Conservation (phyloP, 2,113 vertebrate genomes). For the Cercopithecus mona region DNA sequence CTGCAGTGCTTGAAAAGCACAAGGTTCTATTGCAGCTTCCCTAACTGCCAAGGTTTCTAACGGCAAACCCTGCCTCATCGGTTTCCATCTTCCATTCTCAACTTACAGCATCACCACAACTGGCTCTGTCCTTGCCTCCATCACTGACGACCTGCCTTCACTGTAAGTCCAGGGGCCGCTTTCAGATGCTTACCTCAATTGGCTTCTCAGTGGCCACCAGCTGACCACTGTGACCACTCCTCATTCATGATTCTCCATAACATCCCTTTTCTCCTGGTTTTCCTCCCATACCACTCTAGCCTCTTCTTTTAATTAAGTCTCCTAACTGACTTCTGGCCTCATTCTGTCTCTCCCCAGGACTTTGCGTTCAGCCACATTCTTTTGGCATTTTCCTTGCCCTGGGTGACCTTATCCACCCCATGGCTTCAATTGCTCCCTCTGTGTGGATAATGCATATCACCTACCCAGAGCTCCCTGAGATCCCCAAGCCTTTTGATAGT, state of each 20-base stretch:
- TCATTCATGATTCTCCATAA: background rate
- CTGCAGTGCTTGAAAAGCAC: background rate
- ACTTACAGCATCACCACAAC: background rate
- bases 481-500: background rate
- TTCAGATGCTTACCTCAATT: background rate
- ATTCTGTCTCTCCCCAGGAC: background rate
- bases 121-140: background rate
- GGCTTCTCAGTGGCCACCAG: no score
- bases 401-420: background rate
- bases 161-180: background rate
- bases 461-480: background rate
- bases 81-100: background rate
- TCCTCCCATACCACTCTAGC: background rate
- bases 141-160: background rate
- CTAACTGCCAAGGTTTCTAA: background rate
- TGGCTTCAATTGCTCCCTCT: background rate
- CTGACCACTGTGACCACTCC: accelerated
- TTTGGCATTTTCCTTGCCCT: background rate
- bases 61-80: accelerated
- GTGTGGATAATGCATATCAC: background rate
- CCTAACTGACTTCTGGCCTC: background rate
- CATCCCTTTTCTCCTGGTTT: background rate
- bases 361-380: background rate
- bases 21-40: accelerated
- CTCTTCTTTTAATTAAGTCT: background rate